phyloP scores from a whole-genome alignment of 92 coral and sea anemone genomes.

The Epizoanthus ramosus region DNA sequence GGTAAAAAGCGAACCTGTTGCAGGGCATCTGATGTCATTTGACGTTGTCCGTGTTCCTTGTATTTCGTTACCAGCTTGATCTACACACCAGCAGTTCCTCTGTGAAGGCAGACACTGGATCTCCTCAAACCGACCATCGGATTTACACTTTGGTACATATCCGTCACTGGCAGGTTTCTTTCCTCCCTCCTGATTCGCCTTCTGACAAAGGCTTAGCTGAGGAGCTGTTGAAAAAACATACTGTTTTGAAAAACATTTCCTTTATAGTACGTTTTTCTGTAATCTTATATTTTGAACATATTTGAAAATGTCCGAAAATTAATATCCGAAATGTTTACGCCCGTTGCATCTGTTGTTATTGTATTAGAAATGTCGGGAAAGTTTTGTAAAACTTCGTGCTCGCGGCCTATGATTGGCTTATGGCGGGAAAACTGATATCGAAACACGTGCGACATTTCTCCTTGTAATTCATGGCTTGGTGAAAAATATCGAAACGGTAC shows the following conservation, averaged over 20 bases:
- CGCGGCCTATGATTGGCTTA: too few species aligned
- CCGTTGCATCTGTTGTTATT: too few species aligned
- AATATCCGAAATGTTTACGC: too few species aligned
- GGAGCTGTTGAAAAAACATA: constrained; percentile 43
- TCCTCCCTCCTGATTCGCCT: constrained; percentile 68
- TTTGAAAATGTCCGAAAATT: too few species aligned
- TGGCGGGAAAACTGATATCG: too few species aligned
- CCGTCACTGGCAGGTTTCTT: constrained; percentile 60
- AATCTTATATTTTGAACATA: too few species aligned
- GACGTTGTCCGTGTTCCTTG: constrained; percentile 74
- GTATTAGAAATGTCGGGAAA: too few species aligned
- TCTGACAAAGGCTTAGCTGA: constrained; percentile 68
- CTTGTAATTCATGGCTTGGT: too few species aligned
- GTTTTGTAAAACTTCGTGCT: too few species aligned
- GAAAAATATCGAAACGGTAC: too few species aligned
- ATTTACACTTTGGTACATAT: constrained; percentile 76
- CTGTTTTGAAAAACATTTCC: neutral
- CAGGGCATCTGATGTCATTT: constrained; percentile 62
- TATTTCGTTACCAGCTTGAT: constrained; percentile 83
- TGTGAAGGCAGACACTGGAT: constrained; percentile 79
- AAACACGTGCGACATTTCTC: too few species aligned
- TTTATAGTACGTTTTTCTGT: too few species aligned
- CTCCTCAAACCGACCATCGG: constrained; percentile 73
- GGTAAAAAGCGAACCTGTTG: constrained; percentile 48
- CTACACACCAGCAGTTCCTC: constrained; percentile 88